Evolutionary conservation across 2,797 vertebrate species (phyloP).

Genomic region (Clarias laeviceps): DNA sequence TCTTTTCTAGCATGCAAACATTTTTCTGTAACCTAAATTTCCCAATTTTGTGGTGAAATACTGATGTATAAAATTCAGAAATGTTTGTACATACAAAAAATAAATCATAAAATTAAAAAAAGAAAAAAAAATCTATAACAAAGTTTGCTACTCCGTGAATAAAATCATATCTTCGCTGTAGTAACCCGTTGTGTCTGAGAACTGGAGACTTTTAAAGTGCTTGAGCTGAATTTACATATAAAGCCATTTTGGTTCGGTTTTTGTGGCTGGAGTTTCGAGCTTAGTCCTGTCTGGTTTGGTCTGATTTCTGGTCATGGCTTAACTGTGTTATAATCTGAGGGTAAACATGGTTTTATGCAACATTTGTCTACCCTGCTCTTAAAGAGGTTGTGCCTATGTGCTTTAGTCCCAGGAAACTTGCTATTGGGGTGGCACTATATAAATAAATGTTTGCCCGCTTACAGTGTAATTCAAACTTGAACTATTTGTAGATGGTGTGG

Average conservation of each 20-base stretch:
- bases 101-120: too few species aligned
- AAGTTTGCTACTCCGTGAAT: background rate
- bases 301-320: constrained; percentile 30
- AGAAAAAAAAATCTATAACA: too few species aligned
- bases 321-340: constrained; percentile 18
- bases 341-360: constrained; percentile 17
- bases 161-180: background rate
- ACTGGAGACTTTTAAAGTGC: background rate
- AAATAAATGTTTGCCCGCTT: constrained; percentile 42
- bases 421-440: constrained; percentile 47
- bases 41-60: too few species aligned
- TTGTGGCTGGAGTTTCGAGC: background rate
- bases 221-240: background rate
- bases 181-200: background rate
- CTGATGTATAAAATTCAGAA: too few species aligned
- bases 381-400: constrained; percentile 25
- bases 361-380: constrained; percentile 30
- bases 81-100: too few species aligned
- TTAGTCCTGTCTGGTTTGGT: constrained; percentile 4
- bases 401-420: constrained; percentile 44
- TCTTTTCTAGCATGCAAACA: too few species aligned
- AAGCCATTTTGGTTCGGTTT: background rate
- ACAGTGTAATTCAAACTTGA: constrained; percentile 54
- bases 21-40: too few species aligned
- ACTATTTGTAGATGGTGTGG: constrained; percentile 61